Percentiles rank a stretch among this genome's conserved stretches.
These are phyloP conservation scores for Drosophila willistoni DNA, from an alignment of 1,140 invertebrate species.

Conservation along the genomic window DNA sequence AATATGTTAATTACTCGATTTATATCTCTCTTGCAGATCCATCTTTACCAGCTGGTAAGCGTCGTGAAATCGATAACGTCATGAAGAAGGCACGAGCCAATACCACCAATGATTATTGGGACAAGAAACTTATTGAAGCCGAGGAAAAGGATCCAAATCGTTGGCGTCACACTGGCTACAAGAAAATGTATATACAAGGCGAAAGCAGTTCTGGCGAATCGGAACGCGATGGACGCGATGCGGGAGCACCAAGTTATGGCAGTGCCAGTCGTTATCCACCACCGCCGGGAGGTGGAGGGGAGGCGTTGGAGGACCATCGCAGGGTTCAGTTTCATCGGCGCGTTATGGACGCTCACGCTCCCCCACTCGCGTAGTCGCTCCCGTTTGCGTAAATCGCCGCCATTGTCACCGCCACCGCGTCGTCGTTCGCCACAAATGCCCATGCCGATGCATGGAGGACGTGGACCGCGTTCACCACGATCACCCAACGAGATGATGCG, in stretches of 20 bases:
- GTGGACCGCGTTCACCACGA: constrained; percentile 73
- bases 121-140: constrained; percentile 91
- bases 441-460: constrained; percentile 54
- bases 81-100: constrained; percentile 92
- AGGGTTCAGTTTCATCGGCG: constrained; percentile 49
- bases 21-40: constrained; percentile 84
- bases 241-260: constrained; percentile 62
- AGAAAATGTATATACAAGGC: constrained; percentile 91
- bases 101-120: constrained; percentile 91
- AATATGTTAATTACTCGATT: background rate
- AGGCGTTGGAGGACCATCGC: constrained; percentile 41
- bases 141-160: constrained; percentile 94
- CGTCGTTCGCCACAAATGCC: constrained; percentile 67
- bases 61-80: constrained; percentile 91
- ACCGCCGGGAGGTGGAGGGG: constrained; percentile 29
- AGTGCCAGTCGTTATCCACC: constrained; percentile 67
- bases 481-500: constrained; percentile 72
- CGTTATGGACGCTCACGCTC: constrained; percentile 79
- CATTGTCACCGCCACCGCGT: constrained; percentile 68
- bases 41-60: constrained; percentile 86
- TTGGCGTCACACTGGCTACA: constrained; percentile 96
- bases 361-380: constrained; percentile 80
- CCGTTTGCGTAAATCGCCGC: constrained; percentile 66
- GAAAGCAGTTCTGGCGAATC: constrained; percentile 83
- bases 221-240: constrained; percentile 70